Evolutionary conservation across 1,140 invertebrate species (phyloP).

Genomic region (Ectropis grisescens): DNA sequence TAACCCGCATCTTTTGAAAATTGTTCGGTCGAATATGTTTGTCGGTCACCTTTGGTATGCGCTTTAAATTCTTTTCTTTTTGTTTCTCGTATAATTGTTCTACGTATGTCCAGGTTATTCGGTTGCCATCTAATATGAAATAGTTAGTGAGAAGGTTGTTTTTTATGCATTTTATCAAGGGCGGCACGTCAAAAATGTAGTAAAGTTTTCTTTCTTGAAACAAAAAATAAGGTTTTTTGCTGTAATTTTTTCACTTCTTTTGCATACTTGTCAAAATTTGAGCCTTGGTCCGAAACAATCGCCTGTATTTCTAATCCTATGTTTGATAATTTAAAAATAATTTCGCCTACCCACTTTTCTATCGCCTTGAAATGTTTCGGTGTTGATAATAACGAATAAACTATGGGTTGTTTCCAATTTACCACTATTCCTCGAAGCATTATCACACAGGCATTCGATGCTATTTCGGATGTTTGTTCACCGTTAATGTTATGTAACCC

Average conservation of each 20-base stretch:
- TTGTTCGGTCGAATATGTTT: too few relatives aligned
- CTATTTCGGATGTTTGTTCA: too few relatives aligned
- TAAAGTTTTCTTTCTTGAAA: conserved; percentile 14
- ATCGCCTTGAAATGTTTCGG: conserved; percentile 10
- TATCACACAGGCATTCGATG: not conserved
- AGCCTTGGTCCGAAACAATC: conserved; percentile 14
- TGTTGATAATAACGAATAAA: conserved; percentile 14
- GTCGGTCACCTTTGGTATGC: too few relatives aligned
- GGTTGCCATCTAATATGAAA: conserved; percentile 2
- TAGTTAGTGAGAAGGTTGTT: conserved; percentile 17
- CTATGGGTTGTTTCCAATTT: conserved; percentile 21
- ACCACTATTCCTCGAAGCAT: conserved; percentile 16
- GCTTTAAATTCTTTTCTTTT: too few relatives aligned
- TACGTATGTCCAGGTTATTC: conserved; percentile 6
- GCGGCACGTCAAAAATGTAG: conserved; percentile 21
- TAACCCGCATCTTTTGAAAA: too few relatives aligned
- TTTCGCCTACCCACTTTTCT: conserved; percentile 14
- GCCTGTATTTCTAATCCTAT: conserved; percentile 18
- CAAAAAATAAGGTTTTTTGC: conserved; percentile 17
- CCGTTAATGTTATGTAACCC: too few relatives aligned
- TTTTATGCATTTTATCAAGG: conserved; percentile 13
- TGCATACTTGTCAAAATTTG: conserved; percentile 16
- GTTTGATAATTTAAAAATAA: conserved; percentile 11
- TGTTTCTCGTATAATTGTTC: too few relatives aligned
- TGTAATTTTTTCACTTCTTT: conserved; percentile 13